These are phyloP conservation scores for Diplogasteroides magnus DNA, from an alignment of 1,140 invertebrate species.

Conservation along the genomic window DNA sequence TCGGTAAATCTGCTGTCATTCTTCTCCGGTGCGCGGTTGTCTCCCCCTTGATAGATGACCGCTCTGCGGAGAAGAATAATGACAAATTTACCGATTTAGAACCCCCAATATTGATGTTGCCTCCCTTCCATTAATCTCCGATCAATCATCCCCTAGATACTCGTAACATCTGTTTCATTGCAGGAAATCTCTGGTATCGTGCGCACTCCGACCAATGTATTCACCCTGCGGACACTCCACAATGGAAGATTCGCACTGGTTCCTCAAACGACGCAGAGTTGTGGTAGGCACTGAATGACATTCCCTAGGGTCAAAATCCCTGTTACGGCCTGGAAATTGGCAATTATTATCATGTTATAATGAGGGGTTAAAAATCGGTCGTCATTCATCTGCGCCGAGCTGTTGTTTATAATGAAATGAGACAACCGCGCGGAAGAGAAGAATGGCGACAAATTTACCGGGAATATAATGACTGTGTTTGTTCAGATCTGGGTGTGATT, in stretches of 20 bases:
- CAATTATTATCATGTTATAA: neutral
- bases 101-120: too few relatives aligned
- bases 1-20: too few relatives aligned
- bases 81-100: too few relatives aligned
- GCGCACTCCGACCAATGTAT: neutral
- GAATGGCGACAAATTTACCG: neutral
- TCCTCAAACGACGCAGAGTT: slow-evolving; percentile 1
- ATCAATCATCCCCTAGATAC: neutral
- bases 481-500: neutral
- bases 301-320: neutral
- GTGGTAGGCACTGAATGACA: neutral
- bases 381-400: neutral
- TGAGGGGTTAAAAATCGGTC: neutral
- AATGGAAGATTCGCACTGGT: slow-evolving; percentile 13
- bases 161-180: too few relatives aligned
- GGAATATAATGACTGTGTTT: neutral
- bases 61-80: too few relatives aligned
- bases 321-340: neutral
- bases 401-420: neutral
- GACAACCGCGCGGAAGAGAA: neutral
- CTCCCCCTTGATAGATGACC: too few relatives aligned
- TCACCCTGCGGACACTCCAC: neutral
- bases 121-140: too few relatives aligned
- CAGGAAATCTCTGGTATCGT: too few relatives aligned
- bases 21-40: too few relatives aligned